Evolutionary conservation across 2,888 invertebrate genomes (phyloP).

Genomic region (Dicycla oo): DNA sequence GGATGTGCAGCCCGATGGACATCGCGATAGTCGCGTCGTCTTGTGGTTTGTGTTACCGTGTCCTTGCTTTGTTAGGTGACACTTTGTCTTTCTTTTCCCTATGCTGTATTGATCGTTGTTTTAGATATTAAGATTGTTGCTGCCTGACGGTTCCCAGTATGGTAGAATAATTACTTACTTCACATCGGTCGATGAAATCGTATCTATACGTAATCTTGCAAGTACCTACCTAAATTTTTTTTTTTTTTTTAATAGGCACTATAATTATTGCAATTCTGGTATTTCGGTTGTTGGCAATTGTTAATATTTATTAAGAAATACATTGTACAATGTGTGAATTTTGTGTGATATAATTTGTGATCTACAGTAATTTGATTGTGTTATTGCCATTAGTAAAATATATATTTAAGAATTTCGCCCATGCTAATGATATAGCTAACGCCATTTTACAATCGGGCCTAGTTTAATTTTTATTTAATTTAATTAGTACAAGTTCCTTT

Average conservation of each 20-base stretch:
- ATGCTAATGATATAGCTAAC: slow-evolving; percentile 13
- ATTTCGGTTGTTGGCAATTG: slow-evolving; percentile 18
- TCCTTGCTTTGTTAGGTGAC: neutral
- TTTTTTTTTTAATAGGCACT: neutral
- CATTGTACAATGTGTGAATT: slow-evolving; percentile 52
- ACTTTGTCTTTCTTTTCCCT: neutral
- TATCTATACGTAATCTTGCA: slow-evolving; percentile 1
- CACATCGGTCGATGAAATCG: neutral
- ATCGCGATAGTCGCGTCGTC: neutral
- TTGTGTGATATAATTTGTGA: slow-evolving; percentile 71
- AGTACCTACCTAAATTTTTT: neutral
- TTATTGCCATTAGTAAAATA: slow-evolving; percentile 56
- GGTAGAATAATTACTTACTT: neutral
- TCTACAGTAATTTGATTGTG: slow-evolving; percentile 51
- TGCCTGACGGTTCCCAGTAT: slow-evolving; percentile 6
- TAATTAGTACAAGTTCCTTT: slow-evolving; percentile 43
- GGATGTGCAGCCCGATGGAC: neutral
- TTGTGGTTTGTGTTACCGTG: neutral
- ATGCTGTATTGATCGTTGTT: neutral
- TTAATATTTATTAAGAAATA: slow-evolving; percentile 21
- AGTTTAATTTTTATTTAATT: slow-evolving; percentile 35
- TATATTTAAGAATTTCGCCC: slow-evolving; percentile 31
- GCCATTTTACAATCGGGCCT: slow-evolving; percentile 35
- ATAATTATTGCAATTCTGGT: neutral
- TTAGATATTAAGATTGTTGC: slow-evolving; percentile 1